Percentiles rank a stretch among this genome's conserved stretches.
Conservation (phyloP, 2,113 vertebrate genomes). For the Megatriorchis doriae region DNA sequence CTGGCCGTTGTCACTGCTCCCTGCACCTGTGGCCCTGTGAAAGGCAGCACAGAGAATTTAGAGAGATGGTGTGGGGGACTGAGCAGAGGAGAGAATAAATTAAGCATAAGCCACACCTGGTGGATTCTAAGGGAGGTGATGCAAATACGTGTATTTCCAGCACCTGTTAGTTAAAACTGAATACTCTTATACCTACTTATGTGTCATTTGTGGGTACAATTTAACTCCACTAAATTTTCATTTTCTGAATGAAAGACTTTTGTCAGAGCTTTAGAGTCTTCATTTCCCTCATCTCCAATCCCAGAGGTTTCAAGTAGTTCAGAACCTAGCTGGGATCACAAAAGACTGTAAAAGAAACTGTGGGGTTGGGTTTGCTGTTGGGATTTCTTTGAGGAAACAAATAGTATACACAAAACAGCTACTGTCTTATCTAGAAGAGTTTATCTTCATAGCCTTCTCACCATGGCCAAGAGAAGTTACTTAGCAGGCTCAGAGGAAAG, state of each 20-base stretch:
- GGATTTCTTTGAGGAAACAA: neutral
- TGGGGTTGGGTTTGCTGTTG: neutral
- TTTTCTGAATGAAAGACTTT: neutral
- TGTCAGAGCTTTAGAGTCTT: neutral
- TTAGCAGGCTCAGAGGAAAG: neutral
- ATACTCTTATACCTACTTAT: neutral
- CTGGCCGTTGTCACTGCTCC: neutral
- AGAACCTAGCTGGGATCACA: neutral
- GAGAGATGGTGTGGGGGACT: neutral
- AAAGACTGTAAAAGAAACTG: neutral
- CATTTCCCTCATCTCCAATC: rapidly evolving
- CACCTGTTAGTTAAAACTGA: neutral
- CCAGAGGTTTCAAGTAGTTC: neutral
- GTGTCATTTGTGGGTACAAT: neutral
- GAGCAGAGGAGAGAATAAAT: neutral
- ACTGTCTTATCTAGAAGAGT: neutral
- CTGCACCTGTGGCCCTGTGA: neutral
- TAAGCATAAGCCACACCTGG: neutral
- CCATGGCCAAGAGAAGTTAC: neutral
- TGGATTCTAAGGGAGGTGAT: neutral
- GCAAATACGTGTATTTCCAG: neutral
- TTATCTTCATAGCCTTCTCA: neutral
- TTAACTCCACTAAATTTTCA: neutral
- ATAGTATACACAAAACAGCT: neutral
- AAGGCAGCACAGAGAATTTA: neutral